Evolutionary conservation across 2,113 vertebrate genomes (phyloP).

Genomic region (Scatophagus argus): DNA sequence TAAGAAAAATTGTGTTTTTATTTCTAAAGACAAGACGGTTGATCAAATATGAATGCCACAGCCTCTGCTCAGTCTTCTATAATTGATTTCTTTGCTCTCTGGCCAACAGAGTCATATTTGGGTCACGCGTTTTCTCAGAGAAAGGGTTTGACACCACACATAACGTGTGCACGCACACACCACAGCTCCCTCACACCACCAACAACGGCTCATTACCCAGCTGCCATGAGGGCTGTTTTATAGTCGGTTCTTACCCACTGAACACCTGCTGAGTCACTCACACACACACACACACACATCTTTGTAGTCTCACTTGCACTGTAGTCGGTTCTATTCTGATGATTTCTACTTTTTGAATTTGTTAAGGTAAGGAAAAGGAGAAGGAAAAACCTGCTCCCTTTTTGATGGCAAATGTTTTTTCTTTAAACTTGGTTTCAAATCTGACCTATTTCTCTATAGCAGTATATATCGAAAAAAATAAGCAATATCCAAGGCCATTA

Average conservation of each 20-base stretch:
- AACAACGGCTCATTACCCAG: constrained; percentile 73
- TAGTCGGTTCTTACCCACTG: constrained; percentile 59
- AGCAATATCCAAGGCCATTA: not conserved
- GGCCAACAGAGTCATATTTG: constrained; percentile 71
- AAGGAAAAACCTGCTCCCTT: not conserved
- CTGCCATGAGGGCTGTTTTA: constrained; percentile 65
- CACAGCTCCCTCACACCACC: constrained; percentile 27
- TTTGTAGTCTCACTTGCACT: constrained; percentile 6
- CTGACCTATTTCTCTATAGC: too few species aligned
- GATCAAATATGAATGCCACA: constrained; percentile 71
- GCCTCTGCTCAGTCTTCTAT: constrained; percentile 68
- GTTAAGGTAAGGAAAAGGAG: constrained; percentile 3
- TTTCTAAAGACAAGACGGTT: constrained; percentile 63
- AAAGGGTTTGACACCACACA: constrained; percentile 41
- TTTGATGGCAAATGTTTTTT: not conserved
- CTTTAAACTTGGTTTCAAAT: too few species aligned
- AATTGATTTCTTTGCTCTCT: constrained; percentile 75
- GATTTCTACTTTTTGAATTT: constrained; percentile 5
- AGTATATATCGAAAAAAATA: constrained; percentile 5
- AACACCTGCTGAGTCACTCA: constrained; percentile 67
- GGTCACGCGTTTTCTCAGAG: constrained; percentile 70
- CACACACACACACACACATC: constrained; percentile 1
- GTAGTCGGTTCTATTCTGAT: constrained; percentile 20
- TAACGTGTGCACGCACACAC: constrained; percentile 7
- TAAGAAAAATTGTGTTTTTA: constrained; percentile 58